These are phyloP conservation scores for Cydia amplana DNA, from an alignment of 1,140 invertebrate species.

Conservation along the genomic window DNA sequence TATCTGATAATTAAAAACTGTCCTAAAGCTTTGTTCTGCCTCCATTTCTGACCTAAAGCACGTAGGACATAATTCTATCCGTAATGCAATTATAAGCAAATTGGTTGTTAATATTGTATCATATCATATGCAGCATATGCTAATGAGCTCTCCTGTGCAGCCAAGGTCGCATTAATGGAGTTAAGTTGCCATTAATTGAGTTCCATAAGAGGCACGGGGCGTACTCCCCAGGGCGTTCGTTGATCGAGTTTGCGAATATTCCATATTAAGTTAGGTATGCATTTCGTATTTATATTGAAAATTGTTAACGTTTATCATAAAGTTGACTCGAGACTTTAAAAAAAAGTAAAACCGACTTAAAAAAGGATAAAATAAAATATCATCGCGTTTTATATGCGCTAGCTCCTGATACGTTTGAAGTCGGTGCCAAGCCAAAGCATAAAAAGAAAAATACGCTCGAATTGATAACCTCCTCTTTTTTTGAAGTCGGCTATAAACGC, in stretches of 20 bases:
- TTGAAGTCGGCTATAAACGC: no score
- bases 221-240: conserved; percentile 10
- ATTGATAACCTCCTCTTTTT: no score
- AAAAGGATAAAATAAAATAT: no score
- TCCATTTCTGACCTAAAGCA: background rate
- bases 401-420: no score
- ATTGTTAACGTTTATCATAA: background rate
- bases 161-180: conserved; percentile 3
- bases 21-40: background rate
- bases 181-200: conserved; percentile 28
- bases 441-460: no score
- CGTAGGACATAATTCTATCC: background rate
- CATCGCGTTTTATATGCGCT: no score
- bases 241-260: background rate
- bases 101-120: background rate
- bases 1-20: background rate
- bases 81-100: background rate
- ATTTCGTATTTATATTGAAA: conserved; percentile 8
- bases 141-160: background rate
- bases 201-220: background rate
- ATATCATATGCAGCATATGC: background rate
- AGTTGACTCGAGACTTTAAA: background rate
- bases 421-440: no score
- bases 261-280: background rate
- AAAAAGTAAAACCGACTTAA: no score